Evolutionary conservation across 2,113 vertebrate species (phyloP), one percentile per base, ranked within the genome.

Genomic region (Setophaga coronata): DNA sequence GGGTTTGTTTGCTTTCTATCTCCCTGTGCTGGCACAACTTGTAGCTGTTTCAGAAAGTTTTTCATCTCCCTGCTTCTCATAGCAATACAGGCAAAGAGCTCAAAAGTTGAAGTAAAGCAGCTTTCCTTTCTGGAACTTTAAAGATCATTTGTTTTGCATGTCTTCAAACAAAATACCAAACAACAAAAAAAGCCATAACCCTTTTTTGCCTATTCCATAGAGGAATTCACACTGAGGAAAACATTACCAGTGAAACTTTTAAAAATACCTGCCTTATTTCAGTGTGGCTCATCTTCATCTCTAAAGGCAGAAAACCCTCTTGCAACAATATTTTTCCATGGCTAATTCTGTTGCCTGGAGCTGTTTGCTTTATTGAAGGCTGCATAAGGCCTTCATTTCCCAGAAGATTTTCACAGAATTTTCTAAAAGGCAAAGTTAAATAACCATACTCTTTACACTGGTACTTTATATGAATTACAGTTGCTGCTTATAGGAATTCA

Each of bases 41-140:
- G 62, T 16, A 89, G 23, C 24, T 61, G 66, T 19, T 80, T 43
- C 40, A 47, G 24, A 13, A 48, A 66, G 67, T 40, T 57, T 83
- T 64, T 45, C 4, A 15, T 70, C 25, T 31, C 34, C 10, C 21
- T 83, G 15, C 18, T 5, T 53, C 25, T 89, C 0, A 0, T 29
- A 70, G 56, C 42, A 76, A 31, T 85, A 76, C 76, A 65, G 53
- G 20, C 65, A 87, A 45, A 56, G 51, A 86, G 48, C 62, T 77
- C 29, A 58, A 15, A 76, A 80, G 36, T 14, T 93, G 25, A 56
- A 47, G 38, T 67, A 8, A 65, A 61, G 48, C 10, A 0, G 2
- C 17, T 16, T 77, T 89, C 4, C 18, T 38, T 82, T 72, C n/a
- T 80, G 19, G 3, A 56, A 20, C 42, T 72, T 34, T 19, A 14